Evolutionary conservation across 2,113 vertebrate species (phyloP).

Genomic region (Calyptommatus sinebrachiatus): DNA sequence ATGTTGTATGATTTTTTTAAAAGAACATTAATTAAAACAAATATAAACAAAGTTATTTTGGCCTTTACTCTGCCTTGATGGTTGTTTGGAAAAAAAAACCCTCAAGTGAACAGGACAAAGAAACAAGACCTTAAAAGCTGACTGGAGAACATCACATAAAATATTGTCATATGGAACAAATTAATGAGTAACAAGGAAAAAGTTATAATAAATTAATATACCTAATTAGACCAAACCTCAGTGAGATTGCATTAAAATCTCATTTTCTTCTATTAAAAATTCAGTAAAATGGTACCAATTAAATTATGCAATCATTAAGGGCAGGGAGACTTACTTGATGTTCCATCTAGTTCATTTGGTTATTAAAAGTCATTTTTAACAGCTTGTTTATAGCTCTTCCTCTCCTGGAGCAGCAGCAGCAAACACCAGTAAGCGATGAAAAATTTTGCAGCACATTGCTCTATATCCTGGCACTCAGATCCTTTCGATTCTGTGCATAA

Average conservation of each 20-base stretch:
- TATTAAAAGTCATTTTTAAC: slow-evolving; percentile 67
- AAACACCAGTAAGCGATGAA: slow-evolving; percentile 54
- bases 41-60: not conserved
- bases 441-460: slow-evolving; percentile 36
- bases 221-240: slow-evolving; percentile 63
- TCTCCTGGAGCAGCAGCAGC: slow-evolving; percentile 35
- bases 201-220: slow-evolving; percentile 71
- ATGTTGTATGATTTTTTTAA: slow-evolving; percentile 16
- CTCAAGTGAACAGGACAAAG: slow-evolving; percentile 23
- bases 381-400: slow-evolving; percentile 61
- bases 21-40: slow-evolving; percentile 26
- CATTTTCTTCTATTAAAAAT: slow-evolving; percentile 74
- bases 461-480: slow-evolving; percentile 46
- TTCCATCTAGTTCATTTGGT: slow-evolving; percentile 55
- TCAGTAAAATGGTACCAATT: slow-evolving; percentile 70
- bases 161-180: slow-evolving; percentile 54
- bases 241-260: slow-evolving; percentile 74
- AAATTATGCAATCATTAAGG: slow-evolving; percentile 65
- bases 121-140: slow-evolving; percentile 35
- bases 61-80: slow-evolving; percentile 11
- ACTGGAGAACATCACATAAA: slow-evolving; percentile 48
- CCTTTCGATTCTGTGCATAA: slow-evolving; percentile 56
- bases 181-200: slow-evolving; percentile 61
- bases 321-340: slow-evolving; percentile 61
- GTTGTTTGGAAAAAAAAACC: not conserved